A percentile compares a stretch with the other conserved stretches of the same genome.
Evolutionary conservation across 1,140 invertebrate species (phyloP).

Genomic region (Brachionus manjavacas): DNA sequence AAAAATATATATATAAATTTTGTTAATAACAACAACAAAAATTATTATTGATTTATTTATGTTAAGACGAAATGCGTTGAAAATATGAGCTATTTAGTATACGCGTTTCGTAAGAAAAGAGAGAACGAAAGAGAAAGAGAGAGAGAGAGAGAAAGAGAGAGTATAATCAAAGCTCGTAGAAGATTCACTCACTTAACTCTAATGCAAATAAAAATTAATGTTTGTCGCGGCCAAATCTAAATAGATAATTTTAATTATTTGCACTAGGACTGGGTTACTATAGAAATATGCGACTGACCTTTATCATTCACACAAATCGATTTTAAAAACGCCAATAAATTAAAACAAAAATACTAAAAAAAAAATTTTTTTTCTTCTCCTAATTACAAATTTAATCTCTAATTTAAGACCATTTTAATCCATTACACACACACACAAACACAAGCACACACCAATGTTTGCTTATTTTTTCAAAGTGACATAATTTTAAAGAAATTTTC

Average conservation of each 20-base stretch:
- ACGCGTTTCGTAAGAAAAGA: not conserved
- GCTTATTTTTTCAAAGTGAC: not conserved
- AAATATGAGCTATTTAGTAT: not conserved
- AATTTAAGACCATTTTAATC: not conserved
- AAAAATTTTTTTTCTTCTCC: not conserved
- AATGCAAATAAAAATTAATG: not conserved
- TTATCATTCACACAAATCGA: not conserved
- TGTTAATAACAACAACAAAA: not conserved
- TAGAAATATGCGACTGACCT: not conserved
- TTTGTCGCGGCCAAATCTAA: not conserved
- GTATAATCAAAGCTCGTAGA: not conserved
- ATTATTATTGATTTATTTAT: slow-evolving; percentile 30
- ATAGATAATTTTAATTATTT: not conserved
- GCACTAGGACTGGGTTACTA: not conserved
- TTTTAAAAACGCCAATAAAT: not conserved
- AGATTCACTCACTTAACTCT: not conserved
- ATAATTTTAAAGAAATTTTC: not conserved
- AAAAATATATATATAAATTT: not conserved
- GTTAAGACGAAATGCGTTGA: not conserved
- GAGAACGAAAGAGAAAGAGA: not conserved
- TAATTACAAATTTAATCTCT: not conserved
- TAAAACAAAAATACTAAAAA: not conserved
- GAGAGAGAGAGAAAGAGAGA: not conserved
- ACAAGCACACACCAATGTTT: not conserved
- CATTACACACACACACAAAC: not conserved